Conservation (phyloP, 1,140 invertebrate genomes). For the Penaeus indicus region DNA sequence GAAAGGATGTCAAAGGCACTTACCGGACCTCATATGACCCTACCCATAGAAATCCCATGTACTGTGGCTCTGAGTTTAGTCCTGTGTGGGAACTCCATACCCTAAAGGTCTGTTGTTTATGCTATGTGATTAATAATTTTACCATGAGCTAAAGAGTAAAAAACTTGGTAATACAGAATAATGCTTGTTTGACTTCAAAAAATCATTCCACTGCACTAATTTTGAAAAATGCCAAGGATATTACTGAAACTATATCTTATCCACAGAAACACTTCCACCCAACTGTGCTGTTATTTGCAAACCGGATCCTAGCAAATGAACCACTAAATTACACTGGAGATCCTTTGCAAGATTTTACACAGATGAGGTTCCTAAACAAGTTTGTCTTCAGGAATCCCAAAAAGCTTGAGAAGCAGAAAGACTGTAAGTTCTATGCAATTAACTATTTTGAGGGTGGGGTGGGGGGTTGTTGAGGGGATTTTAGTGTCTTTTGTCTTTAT, state of each 20-base stretch:
- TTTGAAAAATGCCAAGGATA: too few species aligned
- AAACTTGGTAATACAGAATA: too few species aligned
- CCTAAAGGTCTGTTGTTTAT: constrained; percentile 71
- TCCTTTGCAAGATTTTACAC: constrained; percentile 90
- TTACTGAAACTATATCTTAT: background rate
- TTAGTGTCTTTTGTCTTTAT: too few species aligned
- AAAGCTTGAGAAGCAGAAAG: constrained; percentile 69
- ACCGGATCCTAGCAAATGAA: constrained; percentile 82
- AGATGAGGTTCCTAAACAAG: constrained; percentile 91
- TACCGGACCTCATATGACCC: constrained; percentile 77
- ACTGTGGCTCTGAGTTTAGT: constrained; percentile 80
- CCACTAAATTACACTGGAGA: constrained; percentile 89
- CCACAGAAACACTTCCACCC: constrained; percentile 86
- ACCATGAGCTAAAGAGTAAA: too few species aligned
- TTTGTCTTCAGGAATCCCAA: constrained; percentile 98
- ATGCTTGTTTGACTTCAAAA: too few species aligned
- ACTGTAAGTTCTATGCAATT: constrained; percentile 59
- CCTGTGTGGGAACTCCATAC: constrained; percentile 81
- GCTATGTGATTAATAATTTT: too few species aligned
- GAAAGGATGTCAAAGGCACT: background rate
- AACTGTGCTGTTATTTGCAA: constrained; percentile 88
- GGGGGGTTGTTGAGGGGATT: background rate
- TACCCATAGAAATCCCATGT: constrained; percentile 84
- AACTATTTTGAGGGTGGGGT: constrained; percentile 41
- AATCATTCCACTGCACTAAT: too few species aligned